Percentiles rank a stretch among this genome's conserved stretches.
Evolutionary conservation across 2,797 vertebrate species (phyloP).

Genomic region (Leuciscus waleckii): DNA sequence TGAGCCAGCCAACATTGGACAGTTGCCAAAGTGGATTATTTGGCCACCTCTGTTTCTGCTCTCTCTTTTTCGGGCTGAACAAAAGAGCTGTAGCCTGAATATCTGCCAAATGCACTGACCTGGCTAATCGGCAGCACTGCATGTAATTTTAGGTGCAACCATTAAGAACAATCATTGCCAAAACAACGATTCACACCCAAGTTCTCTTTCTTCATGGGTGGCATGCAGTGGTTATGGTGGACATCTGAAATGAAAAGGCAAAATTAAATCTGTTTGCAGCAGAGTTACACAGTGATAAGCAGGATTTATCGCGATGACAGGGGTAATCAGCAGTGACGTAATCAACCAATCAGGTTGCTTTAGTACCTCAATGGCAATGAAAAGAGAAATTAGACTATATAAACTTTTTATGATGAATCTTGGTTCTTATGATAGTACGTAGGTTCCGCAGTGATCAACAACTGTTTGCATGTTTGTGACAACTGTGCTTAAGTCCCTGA

Average conservation of each 20-base stretch:
- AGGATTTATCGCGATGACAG: background rate
- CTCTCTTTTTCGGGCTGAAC: conserved; percentile 60
- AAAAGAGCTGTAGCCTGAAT: conserved; percentile 65
- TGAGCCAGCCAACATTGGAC: conserved; percentile 71
- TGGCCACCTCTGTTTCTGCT: conserved; percentile 63
- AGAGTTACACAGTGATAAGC: background rate
- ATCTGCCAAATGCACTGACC: conserved; percentile 75
- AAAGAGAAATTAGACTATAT: background rate
- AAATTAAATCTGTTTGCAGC: background rate
- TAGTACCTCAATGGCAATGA: background rate
- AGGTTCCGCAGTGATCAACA: background rate
- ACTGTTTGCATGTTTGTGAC: background rate
- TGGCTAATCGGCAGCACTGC: conserved; percentile 70
- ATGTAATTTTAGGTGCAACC: conserved; percentile 74
- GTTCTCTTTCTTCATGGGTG: conserved; percentile 21
- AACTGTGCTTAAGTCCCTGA: background rate
- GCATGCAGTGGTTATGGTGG: background rate
- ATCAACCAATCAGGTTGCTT: background rate
- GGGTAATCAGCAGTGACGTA: background rate
- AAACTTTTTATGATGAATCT: background rate
- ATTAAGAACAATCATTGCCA: conserved; percentile 73
- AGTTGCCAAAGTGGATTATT: conserved; percentile 76
- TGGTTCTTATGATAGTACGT: background rate
- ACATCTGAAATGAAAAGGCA: background rate
- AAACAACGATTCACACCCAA: conserved; percentile 57